These are phyloP conservation scores for Cistogaster globosa DNA, from an alignment of 2,888 invertebrate species.

Conservation along the genomic window DNA sequence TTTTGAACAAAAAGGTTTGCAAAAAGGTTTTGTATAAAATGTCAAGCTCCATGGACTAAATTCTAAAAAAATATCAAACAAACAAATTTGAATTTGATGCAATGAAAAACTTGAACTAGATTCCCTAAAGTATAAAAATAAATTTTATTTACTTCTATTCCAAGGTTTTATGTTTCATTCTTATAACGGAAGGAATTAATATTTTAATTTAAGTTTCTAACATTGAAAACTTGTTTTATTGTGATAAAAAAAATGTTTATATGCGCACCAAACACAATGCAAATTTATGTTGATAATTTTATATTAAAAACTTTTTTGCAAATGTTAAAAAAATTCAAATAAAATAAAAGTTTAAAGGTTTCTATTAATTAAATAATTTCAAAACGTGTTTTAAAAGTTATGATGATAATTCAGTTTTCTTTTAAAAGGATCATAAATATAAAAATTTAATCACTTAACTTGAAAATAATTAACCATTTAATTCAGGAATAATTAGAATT, in stretches of 20 bases:
- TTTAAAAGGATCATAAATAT: conserved; percentile 42
- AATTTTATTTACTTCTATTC: neutral
- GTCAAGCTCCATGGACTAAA: too few relatives aligned
- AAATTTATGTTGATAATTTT: conserved; percentile 15
- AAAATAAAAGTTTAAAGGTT: conserved; percentile 14
- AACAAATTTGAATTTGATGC: neutral
- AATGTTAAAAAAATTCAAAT: neutral
- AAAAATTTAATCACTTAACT: too few relatives aligned
- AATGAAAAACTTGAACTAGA: too few relatives aligned
- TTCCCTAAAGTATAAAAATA: too few relatives aligned
- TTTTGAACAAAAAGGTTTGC: neutral
- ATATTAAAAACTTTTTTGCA: neutral
- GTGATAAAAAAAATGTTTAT: neutral
- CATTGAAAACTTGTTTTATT: conserved; percentile 28
- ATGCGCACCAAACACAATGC: conserved; percentile 9
- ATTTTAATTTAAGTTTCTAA: too few relatives aligned
- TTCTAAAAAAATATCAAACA: neutral
- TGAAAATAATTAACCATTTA: too few relatives aligned
- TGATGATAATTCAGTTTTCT: conserved; percentile 37
- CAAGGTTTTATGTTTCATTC: too few relatives aligned
- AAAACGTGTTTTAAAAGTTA: conserved; percentile 18
- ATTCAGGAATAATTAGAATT: too few relatives aligned
- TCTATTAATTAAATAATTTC: neutral
- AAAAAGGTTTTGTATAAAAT: too few relatives aligned
- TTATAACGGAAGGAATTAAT: too few relatives aligned